phyloP scores from a whole-genome alignment of 2,888 invertebrate genomes.

The Leptinotarsa tumamoca region DNA sequence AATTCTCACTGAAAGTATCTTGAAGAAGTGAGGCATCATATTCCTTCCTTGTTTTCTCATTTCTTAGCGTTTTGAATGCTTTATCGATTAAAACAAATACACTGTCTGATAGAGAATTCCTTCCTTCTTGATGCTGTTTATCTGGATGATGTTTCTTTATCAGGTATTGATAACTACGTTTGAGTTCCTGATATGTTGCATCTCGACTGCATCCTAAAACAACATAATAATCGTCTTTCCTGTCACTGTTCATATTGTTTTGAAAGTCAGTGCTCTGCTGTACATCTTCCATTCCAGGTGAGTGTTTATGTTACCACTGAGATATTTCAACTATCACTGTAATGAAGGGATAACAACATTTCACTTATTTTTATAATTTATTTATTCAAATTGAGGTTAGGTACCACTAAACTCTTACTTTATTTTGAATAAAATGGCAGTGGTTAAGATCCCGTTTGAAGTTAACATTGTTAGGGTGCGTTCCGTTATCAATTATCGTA shows the following conservation, averaged over 20 bases:
- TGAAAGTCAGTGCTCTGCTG: neutral
- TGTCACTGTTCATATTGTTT: neutral
- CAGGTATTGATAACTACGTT: constrained; percentile 73
- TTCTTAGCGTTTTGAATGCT: constrained; percentile 79
- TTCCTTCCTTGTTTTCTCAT: constrained; percentile 71
- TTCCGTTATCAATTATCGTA: too few relatives aligned
- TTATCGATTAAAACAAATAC: constrained; percentile 72
- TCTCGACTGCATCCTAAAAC: constrained; percentile 70
- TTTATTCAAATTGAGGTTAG: neutral
- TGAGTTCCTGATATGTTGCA: constrained; percentile 72
- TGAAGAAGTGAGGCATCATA: constrained; percentile 76
- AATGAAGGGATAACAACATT: neutral
- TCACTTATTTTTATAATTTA: neutral
- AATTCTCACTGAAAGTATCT: constrained; percentile 70
- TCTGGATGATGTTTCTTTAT: constrained; percentile 74
- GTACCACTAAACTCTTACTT: neutral
- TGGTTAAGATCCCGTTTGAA: neutral
- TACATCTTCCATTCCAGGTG: neutral
- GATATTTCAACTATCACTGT: neutral
- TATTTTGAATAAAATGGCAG: neutral
- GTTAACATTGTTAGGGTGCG: too few relatives aligned
- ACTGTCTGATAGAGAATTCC: constrained; percentile 42
- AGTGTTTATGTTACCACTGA: neutral
- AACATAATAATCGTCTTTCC: constrained; percentile 66
- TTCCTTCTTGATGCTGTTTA: constrained; percentile 56